Base-by-base conservation (phyloP, 1,140 invertebrate genomes). In the Macrotrachela quadricornifera region DNA sequence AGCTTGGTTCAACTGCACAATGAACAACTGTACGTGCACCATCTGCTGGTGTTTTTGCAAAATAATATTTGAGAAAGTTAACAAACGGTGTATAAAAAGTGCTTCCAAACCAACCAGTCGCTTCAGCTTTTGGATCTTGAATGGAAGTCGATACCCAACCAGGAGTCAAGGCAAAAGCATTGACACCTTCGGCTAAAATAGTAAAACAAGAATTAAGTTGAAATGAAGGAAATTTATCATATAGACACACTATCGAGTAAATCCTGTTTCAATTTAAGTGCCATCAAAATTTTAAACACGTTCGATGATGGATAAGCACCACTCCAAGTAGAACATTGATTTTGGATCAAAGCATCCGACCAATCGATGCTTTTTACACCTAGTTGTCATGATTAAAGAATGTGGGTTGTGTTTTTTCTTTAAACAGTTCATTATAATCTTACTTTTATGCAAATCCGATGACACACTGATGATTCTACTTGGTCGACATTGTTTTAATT, bases 261-360 rank as follows among this genome's bases (percentile, higher is more conserved):
- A 43, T 56, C 36, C 49, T 54, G 47, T 14, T 52, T 49, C 9
- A 62, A 51, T 49, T 62, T 55, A 17, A 18, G 46, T 11, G 57
- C 58, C 41, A 61, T 59, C 6, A 68, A 45, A 15, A 66, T 50
- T 42, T 62, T 59, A 14, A 61, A 64, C n/a, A 68, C 54, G 56
- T 68, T 68, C 16, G 52, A 48, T 21, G 18, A 21, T n/a, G 42
- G 16, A 30, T 54, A 54, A 9, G 46, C 15, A 52, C n/a, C 16
- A 6, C 46, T 39, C 6, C 30, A 13, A 30, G 21, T 18, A 18
- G 45, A 46, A 0, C 17, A 46, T 11, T 46, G 14, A 6, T 52
- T 43, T 0, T 30, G 21, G 2, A 8, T 30, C 2, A 30, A 30
- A 4, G 21, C 21, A 30, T 30, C 21, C 2, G 21, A 30, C 21